A percentile compares a stretch with the other conserved stretches of the same genome.
Conservation (phyloP, 2,113 vertebrate genomes). For the Mastomys natalensis region DNA sequence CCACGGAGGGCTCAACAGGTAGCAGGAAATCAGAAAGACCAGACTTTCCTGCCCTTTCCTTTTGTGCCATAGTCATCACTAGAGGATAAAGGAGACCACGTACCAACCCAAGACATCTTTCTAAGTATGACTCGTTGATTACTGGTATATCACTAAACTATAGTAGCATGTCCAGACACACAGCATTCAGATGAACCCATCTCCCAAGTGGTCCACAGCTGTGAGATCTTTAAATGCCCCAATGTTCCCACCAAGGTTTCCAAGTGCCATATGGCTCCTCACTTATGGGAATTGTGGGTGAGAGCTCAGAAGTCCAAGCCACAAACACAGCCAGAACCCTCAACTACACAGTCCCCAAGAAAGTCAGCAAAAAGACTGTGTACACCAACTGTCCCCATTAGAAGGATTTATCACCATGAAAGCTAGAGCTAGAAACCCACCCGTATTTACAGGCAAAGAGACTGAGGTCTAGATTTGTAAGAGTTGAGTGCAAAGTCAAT, state of each 20-base stretch:
- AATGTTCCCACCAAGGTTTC: accelerated
- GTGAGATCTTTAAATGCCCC: not conserved
- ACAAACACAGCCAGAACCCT: not conserved
- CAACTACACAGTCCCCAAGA: not conserved
- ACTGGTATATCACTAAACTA: too few relatives aligned
- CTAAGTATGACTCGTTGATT: not conserved
- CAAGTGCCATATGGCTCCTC: accelerated
- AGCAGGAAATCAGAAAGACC: too few relatives aligned
- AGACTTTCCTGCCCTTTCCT: not conserved
- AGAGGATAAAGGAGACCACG: not conserved
- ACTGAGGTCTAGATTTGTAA: not conserved
- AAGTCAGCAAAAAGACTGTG: not conserved
- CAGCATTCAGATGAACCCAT: not conserved
- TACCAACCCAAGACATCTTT: not conserved
- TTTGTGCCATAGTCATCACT: too few relatives aligned
- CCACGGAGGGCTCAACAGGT: not conserved
- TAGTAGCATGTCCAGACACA: not conserved
- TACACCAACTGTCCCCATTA: not conserved
- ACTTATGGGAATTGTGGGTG: not conserved
- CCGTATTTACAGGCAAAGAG: not conserved
- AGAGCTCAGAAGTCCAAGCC: not conserved
- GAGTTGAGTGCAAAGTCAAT: not conserved
- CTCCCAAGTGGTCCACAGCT: not conserved
- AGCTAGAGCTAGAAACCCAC: not conserved
- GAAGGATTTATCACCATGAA: not conserved